Evolutionary conservation across 2,888 invertebrate species (phyloP).

Genomic region (Tetranychus truncatus): DNA sequence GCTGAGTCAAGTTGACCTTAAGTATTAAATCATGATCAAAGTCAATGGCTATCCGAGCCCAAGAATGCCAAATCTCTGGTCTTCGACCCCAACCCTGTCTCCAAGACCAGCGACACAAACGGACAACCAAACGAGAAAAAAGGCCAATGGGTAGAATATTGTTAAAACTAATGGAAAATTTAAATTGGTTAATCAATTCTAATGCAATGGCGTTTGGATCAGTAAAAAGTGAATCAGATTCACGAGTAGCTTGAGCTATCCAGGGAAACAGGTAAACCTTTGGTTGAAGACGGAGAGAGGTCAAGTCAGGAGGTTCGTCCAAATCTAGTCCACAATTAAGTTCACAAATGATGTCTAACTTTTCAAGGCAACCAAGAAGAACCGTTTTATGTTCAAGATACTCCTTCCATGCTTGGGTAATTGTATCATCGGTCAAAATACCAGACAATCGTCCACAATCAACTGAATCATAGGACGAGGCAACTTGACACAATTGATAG

Average conservation of each 20-base stretch:
- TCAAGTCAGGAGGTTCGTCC: constrained; percentile 17
- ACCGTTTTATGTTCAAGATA: constrained; percentile 19
- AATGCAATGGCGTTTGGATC: constrained; percentile 1
- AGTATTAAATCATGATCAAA: constrained; percentile 25
- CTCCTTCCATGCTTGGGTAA: constrained; percentile 18
- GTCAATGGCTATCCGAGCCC: constrained; percentile 25
- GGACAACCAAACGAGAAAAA: constrained; percentile 24
- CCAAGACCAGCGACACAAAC: constrained; percentile 25
- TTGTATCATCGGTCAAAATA: constrained; percentile 15
- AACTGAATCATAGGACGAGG: constrained; percentile 12
- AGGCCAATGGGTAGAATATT: constrained; percentile 21
- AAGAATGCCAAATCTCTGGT: constrained; percentile 20
- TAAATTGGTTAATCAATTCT: constrained; percentile 8
- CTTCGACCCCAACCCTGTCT: constrained; percentile 25
- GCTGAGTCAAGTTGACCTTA: constrained; percentile 19
- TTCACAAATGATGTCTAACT: constrained; percentile 22
- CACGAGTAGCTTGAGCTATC: constrained; percentile 14
- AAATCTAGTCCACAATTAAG: constrained; percentile 13
- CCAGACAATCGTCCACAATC: constrained; percentile 4
- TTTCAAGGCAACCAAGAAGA: constrained; percentile 20
- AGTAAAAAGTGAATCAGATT: not conserved
- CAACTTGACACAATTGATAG: constrained; percentile 21
- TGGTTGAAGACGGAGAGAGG: constrained; percentile 12
- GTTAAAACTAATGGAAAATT: constrained; percentile 20
- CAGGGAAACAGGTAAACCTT: constrained; percentile 21